Percentiles rank a stretch among this genome's conserved stretches.
These are phyloP conservation scores for Lucilia sericata DNA, from an alignment of 1,140 invertebrate genomes.

Conservation along the genomic window DNA sequence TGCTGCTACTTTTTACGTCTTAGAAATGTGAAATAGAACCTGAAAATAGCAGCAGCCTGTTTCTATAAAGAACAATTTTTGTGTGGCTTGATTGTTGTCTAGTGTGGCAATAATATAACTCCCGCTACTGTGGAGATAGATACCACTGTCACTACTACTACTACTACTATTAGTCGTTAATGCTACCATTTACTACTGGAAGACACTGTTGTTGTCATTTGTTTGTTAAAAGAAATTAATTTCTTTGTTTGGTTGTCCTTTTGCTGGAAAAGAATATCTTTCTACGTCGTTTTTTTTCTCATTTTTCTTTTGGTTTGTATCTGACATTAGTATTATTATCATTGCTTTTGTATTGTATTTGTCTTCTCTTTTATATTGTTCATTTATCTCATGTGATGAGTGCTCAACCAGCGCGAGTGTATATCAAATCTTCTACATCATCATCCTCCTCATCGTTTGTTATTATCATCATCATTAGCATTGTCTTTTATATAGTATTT, in stretches of 20 bases:
- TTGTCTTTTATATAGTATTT: background rate
- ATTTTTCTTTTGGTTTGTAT: background rate
- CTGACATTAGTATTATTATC: slow-evolving; percentile 35
- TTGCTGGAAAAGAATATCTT: slow-evolving; percentile 47
- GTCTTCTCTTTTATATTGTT: background rate
- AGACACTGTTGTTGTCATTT: background rate
- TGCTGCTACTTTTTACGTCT: background rate
- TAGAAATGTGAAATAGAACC: background rate
- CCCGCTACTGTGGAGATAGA: slow-evolving; percentile 21
- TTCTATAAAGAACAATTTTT: background rate
- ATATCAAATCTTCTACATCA: slow-evolving; percentile 1
- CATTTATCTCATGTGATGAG: slow-evolving; percentile 6
- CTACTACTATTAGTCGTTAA: slow-evolving; percentile 45
- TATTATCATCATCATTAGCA: background rate
- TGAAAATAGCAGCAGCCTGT: slow-evolving; percentile 33
- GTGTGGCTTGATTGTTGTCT: background rate
- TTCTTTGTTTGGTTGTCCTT: slow-evolving; percentile 28
- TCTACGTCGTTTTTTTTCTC: slow-evolving; percentile 48
- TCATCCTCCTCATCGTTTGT: background rate
- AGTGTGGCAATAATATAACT: background rate
- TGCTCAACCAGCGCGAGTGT: background rate
- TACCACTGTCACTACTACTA: slow-evolving; percentile 31
- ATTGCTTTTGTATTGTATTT: background rate
- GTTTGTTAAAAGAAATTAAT: slow-evolving; percentile 30
- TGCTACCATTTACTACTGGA: background rate